Evolutionary conservation across 2,797 vertebrate species (phyloP).

Genomic region (Cyclura pinguis): DNA sequence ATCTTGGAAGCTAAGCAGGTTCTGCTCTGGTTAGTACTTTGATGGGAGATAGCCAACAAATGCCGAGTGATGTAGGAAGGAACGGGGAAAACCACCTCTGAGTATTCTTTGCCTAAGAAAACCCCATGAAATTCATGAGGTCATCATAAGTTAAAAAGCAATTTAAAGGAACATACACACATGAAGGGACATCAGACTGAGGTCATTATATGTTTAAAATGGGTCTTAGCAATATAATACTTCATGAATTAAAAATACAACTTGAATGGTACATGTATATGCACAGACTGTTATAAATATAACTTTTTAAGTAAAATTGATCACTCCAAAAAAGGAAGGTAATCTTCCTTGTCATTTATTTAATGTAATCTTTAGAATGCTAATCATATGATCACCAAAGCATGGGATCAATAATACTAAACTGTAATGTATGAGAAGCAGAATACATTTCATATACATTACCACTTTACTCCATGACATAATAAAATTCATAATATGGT

Average conservation of each 20-base stretch:
- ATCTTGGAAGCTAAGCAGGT: no score
- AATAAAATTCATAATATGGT: constrained; percentile 68
- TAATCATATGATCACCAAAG: constrained; percentile 56
- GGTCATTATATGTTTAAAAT: constrained; percentile 11
- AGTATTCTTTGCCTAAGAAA: no score
- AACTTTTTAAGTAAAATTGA: constrained; percentile 42
- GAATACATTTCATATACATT: constrained; percentile 55
- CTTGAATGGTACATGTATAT: neutral
- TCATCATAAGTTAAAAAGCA: no score
- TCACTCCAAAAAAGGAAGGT: constrained; percentile 10
- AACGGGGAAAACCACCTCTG: no score
- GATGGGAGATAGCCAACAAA: no score
- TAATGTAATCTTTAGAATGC: constrained; percentile 34
- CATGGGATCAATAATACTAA: constrained; percentile 35
- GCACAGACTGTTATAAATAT: neutral
- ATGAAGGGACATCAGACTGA: no score
- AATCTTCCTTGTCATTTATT: constrained; percentile 47
- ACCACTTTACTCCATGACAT: constrained; percentile 56
- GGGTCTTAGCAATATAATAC: neutral
- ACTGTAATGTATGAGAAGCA: constrained; percentile 23
- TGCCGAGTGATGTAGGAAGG: no score
- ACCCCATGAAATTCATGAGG: no score
- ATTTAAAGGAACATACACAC: no score
- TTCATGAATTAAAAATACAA: neutral
- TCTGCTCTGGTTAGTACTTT: no score